phyloP scores from a whole-genome alignment of 2,113 vertebrate genomes.

The Seriola rivoliana region DNA sequence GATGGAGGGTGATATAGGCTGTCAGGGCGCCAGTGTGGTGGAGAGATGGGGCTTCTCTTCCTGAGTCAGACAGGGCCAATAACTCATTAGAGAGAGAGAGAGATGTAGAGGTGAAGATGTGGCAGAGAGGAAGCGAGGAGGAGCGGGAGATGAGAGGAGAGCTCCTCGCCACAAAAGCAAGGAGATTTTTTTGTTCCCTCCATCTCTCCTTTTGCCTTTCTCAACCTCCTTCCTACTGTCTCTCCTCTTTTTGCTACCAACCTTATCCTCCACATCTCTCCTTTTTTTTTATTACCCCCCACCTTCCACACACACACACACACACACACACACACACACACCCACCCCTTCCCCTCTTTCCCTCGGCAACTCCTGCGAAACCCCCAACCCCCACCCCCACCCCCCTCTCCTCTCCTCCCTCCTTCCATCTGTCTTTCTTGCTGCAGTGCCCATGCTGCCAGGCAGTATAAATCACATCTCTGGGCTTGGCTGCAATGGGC shows the following conservation, averaged over 20 bases:
- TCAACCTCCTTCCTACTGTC: slow-evolving; percentile 31
- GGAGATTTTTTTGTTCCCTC: slow-evolving; percentile 50
- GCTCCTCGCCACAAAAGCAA: slow-evolving; percentile 35
- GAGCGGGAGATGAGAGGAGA: slow-evolving; percentile 49
- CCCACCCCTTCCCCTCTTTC: slow-evolving; percentile 50
- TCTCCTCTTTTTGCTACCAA: slow-evolving; percentile 38
- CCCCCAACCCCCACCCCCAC: slow-evolving; percentile 35
- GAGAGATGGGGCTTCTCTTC: slow-evolving; percentile 78
- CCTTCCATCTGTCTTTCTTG: slow-evolving; percentile 81
- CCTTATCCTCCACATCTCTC: slow-evolving; percentile 53
- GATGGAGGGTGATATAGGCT: slow-evolving; percentile 68
- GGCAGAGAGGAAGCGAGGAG: slow-evolving; percentile 44
- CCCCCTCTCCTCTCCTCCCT: slow-evolving; percentile 50
- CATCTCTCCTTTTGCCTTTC: slow-evolving; percentile 29
- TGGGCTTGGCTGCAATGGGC: slow-evolving; percentile 83
- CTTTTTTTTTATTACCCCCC: slow-evolving; percentile 54
- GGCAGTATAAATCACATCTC: slow-evolving; percentile 85
- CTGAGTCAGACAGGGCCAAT: slow-evolving; percentile 80
- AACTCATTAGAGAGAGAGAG: slow-evolving; percentile 79
- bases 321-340: slow-evolving; percentile 1
- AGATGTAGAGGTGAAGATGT: slow-evolving; percentile 63
- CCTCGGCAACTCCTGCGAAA: slow-evolving; percentile 64
- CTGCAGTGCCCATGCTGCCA: slow-evolving; percentile 85
- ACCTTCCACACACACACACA: not conserved
- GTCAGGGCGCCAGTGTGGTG: slow-evolving; percentile 76